Evolutionary conservation across 2,888 invertebrate species (phyloP), one percentile per base, ranked within the genome.

Genomic region (Oscheius sp.): DNA sequence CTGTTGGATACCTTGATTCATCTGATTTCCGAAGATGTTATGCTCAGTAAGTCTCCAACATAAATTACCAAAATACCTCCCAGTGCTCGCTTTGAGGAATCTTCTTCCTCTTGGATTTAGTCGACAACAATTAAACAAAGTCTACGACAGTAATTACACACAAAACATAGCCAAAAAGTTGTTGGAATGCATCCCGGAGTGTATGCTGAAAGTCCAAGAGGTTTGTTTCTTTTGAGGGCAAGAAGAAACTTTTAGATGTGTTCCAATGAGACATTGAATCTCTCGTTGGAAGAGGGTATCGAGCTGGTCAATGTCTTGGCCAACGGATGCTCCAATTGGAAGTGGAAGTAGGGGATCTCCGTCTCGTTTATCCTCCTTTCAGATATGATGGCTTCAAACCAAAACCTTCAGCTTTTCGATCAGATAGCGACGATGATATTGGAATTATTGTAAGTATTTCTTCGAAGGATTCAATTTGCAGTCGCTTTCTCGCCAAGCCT

Each of bases 1-100:
- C 88, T 97, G 12, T 93, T 97, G 88, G 93, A 94, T 87, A 94
- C 95, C 0, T 89, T 97, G 71, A 90, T 96, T 63, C 92, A 93
- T 82, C 89, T 96, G 72, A 93, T 95, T 88, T 96, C 95, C 88
- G 97, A 97, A 88, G 97, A 97, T 87, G 91, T 96, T 52, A 93
- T 97, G 93, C 71, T 80, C 0, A 67, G 67, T 52, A 50, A 34
- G 27, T 48, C 34, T 48, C 15, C 12, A 46, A 8, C 29, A 45
- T 15, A 27, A 20, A 20, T 48, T 57, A 53, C 39, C 3, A 17
- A 67, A 15, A 33, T 27, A 68, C n/a, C 2, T 58, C 48, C 25
- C 20, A 63, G 77, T 73, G 4, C 66, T 74, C 15, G 65, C 72
- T 0, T 69, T 78, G 39, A 72, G 75, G 0, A 72, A 75, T 23